These are phyloP conservation scores for Drosophila virilis DNA, from an alignment of 1,140 invertebrate genomes.

Conservation along the genomic window DNA sequence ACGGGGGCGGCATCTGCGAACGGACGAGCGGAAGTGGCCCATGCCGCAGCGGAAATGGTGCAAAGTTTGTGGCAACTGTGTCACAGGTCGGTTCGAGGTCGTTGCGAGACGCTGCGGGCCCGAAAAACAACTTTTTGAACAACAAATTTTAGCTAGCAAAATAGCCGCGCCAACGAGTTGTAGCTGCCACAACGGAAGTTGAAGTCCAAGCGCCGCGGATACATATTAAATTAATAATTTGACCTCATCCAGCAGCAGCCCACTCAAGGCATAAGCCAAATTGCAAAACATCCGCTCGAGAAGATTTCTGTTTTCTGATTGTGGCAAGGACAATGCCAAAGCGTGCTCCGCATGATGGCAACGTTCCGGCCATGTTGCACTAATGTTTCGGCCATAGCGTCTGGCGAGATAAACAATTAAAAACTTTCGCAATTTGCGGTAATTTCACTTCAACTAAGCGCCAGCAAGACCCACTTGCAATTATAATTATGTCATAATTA, in stretches of 20 bases:
- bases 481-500: slow-evolving; percentile 43
- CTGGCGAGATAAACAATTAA: slow-evolving; percentile 78
- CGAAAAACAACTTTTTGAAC: slow-evolving; percentile 55
- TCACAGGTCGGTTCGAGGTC: slow-evolving; percentile 35
- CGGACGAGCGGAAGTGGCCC: slow-evolving; percentile 30
- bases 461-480: slow-evolving; percentile 26
- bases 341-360: neutral
- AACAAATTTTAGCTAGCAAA: slow-evolving; percentile 41
- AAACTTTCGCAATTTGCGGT: slow-evolving; percentile 81
- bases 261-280: slow-evolving; percentile 44
- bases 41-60: slow-evolving; percentile 63
- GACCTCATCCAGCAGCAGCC: slow-evolving; percentile 60
- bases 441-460: slow-evolving; percentile 67
- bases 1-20: neutral
- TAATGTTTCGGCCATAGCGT: slow-evolving; percentile 65
- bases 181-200: slow-evolving; percentile 57
- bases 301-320: slow-evolving; percentile 77
- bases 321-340: slow-evolving; percentile 66
- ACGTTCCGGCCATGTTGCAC: slow-evolving; percentile 61
- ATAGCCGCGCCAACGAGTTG: slow-evolving; percentile 39
- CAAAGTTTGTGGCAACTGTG: slow-evolving; percentile 66
- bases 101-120: slow-evolving; percentile 11
- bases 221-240: slow-evolving; percentile 83
- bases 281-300: slow-evolving; percentile 63
- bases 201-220: slow-evolving; percentile 68